A percentile compares a stretch with the other conserved stretches of the same genome.
Conservation (phyloP, 2,113 vertebrate genomes). For the Saccopteryx bilineata region DNA sequence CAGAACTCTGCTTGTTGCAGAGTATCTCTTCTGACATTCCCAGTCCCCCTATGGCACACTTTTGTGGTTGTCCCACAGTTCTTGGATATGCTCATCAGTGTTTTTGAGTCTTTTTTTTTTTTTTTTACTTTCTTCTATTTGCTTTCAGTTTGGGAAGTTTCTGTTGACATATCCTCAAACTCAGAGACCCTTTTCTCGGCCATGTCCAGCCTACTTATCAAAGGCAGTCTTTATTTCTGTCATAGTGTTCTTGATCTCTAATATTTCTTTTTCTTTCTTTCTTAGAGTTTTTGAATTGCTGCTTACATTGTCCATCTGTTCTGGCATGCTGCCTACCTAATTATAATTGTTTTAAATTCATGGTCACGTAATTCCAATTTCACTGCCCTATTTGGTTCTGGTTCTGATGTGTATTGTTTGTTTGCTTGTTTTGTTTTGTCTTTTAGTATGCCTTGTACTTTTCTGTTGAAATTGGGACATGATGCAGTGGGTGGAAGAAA, state of each 20-base stretch:
- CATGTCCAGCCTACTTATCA: neutral
- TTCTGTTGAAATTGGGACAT: neutral
- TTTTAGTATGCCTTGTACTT: neutral
- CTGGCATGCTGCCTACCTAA: neutral
- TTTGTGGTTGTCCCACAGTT: neutral
- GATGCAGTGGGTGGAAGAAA: neutral
- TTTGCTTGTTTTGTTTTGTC: neutral
- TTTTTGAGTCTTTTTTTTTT: neutral
- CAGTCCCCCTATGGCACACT: too few relatives aligned
- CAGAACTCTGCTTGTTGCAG: neutral
- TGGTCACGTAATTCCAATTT: neutral
- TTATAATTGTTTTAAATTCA: neutral
- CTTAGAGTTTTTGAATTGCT: neutral
- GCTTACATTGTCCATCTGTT: neutral
- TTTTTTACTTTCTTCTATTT: too few relatives aligned
- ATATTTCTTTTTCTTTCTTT: neutral
- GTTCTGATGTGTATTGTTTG: neutral
- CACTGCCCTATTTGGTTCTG: neutral
- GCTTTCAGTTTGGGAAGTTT: neutral
- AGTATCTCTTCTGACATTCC: neutral
- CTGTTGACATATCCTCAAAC: neutral
- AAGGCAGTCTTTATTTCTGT: neutral
- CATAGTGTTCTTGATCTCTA: neutral
- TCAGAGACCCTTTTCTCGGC: neutral
- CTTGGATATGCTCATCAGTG: neutral